A percentile compares a stretch with the other conserved stretches of the same genome.
Evolutionary conservation across 30 jellyfish, hydroid and myxozoan species (phyloP).

Genomic region (Rhopilema esculentum): DNA sequence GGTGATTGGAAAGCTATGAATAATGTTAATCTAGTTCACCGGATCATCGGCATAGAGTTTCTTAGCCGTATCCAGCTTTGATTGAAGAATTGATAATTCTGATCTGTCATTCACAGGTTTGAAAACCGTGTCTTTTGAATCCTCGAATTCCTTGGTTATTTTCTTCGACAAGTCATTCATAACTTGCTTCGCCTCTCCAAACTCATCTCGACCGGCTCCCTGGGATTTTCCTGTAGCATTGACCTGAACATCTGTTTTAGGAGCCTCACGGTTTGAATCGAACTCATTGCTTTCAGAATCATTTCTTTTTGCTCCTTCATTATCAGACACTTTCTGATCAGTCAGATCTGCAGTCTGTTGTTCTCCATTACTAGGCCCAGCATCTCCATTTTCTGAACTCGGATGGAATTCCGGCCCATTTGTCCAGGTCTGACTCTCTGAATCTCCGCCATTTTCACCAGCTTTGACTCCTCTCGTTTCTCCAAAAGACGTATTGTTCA

Average conservation of each 20-base stretch:
- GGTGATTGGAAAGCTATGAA: no score
- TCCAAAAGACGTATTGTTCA: neutral
- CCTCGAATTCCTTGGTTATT: conserved; percentile 12
- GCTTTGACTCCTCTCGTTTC: neutral
- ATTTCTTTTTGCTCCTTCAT: neutral
- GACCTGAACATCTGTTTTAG: neutral
- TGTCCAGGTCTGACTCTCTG: neutral
- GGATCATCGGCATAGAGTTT: conserved; percentile 3
- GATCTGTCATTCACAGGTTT: conserved; percentile 8
- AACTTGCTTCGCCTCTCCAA: neutral
- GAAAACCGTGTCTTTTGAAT: conserved; percentile 12
- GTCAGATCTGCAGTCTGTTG: neutral
- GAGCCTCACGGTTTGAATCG: neutral
- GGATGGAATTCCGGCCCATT: neutral
- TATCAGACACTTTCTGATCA: neutral
- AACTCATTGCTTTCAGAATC: neutral
- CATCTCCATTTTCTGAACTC: neutral
- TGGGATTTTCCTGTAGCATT: neutral
- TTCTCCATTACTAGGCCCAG: neutral
- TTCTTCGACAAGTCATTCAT: neutral
- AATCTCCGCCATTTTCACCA: neutral
- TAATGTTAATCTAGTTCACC: no score
- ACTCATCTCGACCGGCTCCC: neutral
- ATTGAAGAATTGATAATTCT: conserved; percentile 4
- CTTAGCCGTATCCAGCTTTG: conserved; percentile 22